Evolutionary conservation across 2,113 vertebrate species (phyloP).

Genomic region (Hypocryptadius cinnamomeus): DNA sequence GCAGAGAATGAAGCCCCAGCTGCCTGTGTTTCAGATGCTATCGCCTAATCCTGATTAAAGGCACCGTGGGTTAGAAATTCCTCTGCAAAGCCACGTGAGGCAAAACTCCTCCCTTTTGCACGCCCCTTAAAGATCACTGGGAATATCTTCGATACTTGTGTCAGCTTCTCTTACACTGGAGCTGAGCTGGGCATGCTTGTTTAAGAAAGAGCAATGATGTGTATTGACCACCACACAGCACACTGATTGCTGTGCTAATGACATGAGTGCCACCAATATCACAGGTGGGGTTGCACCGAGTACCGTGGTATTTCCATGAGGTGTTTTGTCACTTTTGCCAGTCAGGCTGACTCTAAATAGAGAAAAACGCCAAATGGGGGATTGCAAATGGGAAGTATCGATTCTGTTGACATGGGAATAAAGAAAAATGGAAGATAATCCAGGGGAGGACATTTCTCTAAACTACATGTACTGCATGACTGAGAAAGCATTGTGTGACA

Average conservation of each 20-base stretch:
- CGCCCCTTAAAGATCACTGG: fast-evolving
- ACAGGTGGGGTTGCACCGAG: not conserved
- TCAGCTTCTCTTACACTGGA: not conserved
- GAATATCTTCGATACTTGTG: not conserved
- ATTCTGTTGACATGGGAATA: not conserved
- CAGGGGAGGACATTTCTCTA: not conserved
- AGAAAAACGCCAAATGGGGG: fast-evolving
- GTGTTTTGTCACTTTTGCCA: not conserved
- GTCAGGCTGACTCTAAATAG: not conserved
- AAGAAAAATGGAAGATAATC: not conserved
- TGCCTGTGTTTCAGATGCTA: not conserved
- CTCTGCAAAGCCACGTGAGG: not conserved
- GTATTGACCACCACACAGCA: not conserved
- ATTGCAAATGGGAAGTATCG: not conserved
- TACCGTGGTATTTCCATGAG: not conserved
- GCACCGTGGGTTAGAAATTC: not conserved
- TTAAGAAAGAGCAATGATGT: not conserved
- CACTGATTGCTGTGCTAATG: not conserved
- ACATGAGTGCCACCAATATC: not conserved
- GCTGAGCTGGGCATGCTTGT: not conserved
- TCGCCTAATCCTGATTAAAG: not conserved
- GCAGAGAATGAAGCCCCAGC: not conserved
- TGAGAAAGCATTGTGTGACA: not conserved
- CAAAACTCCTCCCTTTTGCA: not conserved
- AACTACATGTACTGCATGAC: fast-evolving